Evolutionary conservation across 1,140 invertebrate genomes (phyloP), one percentile per base, ranked within the genome.

Genomic region (Pseudomyrmex pallidus): DNA sequence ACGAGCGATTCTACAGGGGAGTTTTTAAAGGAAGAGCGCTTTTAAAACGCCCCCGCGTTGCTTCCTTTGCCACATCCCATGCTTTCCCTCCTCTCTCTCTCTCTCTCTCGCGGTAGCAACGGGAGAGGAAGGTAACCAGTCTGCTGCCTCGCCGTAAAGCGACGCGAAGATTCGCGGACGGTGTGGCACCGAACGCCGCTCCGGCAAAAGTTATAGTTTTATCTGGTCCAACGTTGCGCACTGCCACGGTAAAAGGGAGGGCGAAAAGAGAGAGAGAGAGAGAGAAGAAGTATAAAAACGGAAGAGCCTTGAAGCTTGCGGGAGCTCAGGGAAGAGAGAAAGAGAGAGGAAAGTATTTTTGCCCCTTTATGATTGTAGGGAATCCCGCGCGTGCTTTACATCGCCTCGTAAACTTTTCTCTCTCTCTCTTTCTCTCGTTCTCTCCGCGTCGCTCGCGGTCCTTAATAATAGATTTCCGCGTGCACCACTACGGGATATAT

Each of bases 381-480:
- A 90, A 87, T 88, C 89, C 87, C 87, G 85, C 85, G 85, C 84
- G 83, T 87, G 89, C 74, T 89, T 90, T 90, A 90, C 87, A 88
- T 83, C 85, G 83, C 72, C 85, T 88, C 89, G 87, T 90, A 89
- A 90, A 90, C 83, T 87, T 67, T 68, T 85, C 83, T 87, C 0
- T 35, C 35, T 35, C 35, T 35, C 35, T 35, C 35, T 35, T 7
- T 35, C 35, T 35, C 35, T 35, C 35, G 35, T 35, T 35, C 7
- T 35, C 77, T 89, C 63, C 74, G 63, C 83, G 48, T 25, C 15
- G 61, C 70, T 87, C 83, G 82, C 22, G 77, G 59, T 78, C 80
- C 87, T 90, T 90, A 90, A 90, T 90, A 90, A 90, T 90, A 88
- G 89, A 90, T 90, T 89, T 89, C 82, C 82, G 70, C 82, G 48